These are phyloP conservation scores for Xiphias gladius DNA, from an alignment of 2,113 vertebrate genomes.

Conservation along the genomic window DNA sequence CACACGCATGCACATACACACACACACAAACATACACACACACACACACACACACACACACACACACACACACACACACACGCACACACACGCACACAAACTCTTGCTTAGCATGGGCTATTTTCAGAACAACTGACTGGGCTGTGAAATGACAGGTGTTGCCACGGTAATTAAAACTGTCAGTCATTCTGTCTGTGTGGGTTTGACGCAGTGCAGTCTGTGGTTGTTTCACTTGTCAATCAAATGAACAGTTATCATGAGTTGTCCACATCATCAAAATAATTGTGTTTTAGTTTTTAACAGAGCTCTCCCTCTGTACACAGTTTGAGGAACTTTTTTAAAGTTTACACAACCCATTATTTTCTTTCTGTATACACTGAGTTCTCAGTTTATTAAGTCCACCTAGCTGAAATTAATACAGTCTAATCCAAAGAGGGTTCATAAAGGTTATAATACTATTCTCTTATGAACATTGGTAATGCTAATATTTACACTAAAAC, in stretches of 20 bases:
- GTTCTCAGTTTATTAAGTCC: neutral
- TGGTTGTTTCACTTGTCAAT: slow-evolving; percentile 20
- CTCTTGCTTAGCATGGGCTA: slow-evolving; percentile 36
- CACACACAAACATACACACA: slow-evolving; percentile 1
- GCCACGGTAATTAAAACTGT: slow-evolving; percentile 44
- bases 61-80: too few species aligned
- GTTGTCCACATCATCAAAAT: neutral
- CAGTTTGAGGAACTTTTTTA: neutral
- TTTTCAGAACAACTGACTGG: slow-evolving; percentile 45
- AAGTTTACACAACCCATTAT: neutral
- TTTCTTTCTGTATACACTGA: neutral
- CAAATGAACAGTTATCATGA: slow-evolving; percentile 6
- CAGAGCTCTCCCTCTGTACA: neutral
- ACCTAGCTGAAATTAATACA: too few species aligned
- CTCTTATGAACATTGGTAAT: too few species aligned
- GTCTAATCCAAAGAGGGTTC: neutral
- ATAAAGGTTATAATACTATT: too few species aligned
- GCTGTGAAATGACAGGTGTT: slow-evolving; percentile 52
- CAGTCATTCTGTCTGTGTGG: slow-evolving; percentile 32
- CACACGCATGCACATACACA: neutral
- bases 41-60: too few species aligned
- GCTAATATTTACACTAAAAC: too few species aligned
- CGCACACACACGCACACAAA: neutral
- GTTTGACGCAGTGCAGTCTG: slow-evolving; percentile 13
- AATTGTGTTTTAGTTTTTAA: neutral